Base-by-base conservation (phyloP, 2,888 invertebrate species). In the Vanessa cardui region DNA sequence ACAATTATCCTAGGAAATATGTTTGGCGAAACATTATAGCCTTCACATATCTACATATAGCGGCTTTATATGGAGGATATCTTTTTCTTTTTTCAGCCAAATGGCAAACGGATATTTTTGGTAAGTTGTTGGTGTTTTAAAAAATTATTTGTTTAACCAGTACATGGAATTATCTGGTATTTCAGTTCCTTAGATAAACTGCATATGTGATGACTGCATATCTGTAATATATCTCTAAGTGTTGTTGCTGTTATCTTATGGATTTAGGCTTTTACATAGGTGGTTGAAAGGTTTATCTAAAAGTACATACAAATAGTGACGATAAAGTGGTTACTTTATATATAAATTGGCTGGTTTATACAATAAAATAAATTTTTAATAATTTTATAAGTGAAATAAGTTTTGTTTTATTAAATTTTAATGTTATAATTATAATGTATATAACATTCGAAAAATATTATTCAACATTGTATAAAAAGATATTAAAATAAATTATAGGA, bases 1-100 rank as follows among this genome's bases (percentile, higher is more conserved):
- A 95, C 67, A 90, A 91, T 68, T 87, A 92, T 54, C 94, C 94
- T 68, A 81, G 92, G 47, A 89, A 94, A 80, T 84, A 96, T 58
- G 97, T 98, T 8, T 98, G 97, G 97, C 94, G 96, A 74, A 98
- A 97, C 82, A 96, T 98, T 60, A 86, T 95, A n/a, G 92, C 96
- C 1, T 97, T 98, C 81, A 89, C 92, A 9, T 96, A 96, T 80
- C 94, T 98, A 70, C 97, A 98, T 83, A 49, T 95, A 60, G 95
- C 95, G 3, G 96, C 96, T 0, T 64, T 97, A 0, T 97, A 96
- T 80, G 97, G 97, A 62, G 84, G 95, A 6, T 97, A 95, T 84
- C 92, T 97, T 20, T 92, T 95, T 81, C 85, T 97, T 44, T 94
- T 96, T 63, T 95, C 96, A 6, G 97, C 97, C 45, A 96, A 95